phyloP scores from a whole-genome alignment of 2,888 invertebrate species.

The Limnephilus rhombicus region DNA sequence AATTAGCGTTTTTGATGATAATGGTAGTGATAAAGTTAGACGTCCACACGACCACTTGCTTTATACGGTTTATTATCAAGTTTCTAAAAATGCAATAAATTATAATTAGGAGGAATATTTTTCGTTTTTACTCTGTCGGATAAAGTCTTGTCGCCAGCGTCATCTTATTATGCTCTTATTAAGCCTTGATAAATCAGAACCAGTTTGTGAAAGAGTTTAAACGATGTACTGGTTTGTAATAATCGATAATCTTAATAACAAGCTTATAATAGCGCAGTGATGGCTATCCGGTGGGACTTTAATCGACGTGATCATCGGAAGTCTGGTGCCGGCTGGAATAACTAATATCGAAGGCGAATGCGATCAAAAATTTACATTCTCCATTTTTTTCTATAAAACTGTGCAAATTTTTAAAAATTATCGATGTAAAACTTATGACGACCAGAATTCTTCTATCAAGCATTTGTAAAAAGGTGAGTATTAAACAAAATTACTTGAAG shows the following conservation, averaged over 20 bases:
- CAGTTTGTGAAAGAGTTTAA: neutral
- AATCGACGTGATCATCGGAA: constrained; percentile 20
- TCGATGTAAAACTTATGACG: neutral
- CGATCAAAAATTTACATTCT: neutral
- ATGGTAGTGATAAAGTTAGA: neutral
- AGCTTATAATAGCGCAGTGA: neutral
- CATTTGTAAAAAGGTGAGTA: neutral
- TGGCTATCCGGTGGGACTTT: constrained; percentile 25
- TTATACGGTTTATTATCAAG: neutral
- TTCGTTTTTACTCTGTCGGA: neutral
- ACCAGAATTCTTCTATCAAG: neutral
- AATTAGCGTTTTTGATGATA: no score
- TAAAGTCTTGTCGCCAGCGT: neutral
- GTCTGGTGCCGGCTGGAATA: constrained; percentile 10
- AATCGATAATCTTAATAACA: neutral
- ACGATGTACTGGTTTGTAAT: neutral
- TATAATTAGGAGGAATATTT: neutral
- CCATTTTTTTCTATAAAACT: neutral
- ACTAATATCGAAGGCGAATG: neutral
- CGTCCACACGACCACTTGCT: neutral
- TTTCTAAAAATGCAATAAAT: neutral
- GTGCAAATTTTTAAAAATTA: neutral
- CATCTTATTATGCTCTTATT: neutral
- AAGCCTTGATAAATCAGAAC: neutral
- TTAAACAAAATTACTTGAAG: neutral